Conservation (phyloP, 1,140 invertebrate genomes). For the Danaus plexippus region DNA sequence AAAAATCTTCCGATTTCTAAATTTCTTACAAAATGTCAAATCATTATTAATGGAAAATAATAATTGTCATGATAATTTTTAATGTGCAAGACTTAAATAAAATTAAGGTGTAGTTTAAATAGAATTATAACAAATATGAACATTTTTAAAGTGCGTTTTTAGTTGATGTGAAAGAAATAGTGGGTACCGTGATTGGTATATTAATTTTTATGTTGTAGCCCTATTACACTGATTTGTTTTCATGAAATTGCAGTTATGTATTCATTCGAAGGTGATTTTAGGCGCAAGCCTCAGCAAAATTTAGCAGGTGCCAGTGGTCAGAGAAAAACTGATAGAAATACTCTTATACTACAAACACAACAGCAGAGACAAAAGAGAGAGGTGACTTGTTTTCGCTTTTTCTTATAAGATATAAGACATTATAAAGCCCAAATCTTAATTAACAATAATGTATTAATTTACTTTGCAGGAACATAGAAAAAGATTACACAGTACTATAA, state of each 20-base stretch:
- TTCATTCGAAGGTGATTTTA: conserved; percentile 94
- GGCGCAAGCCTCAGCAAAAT: conserved; percentile 90
- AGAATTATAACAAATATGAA: no score
- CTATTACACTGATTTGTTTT: conserved; percentile 14
- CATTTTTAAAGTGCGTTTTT: no score
- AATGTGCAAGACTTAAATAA: no score
- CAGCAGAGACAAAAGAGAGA: conserved; percentile 89
- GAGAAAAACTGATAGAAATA: conserved; percentile 81
- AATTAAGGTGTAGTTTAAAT: no score
- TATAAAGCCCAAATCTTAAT: conserved; percentile 1
- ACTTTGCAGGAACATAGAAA: conserved; percentile 76
- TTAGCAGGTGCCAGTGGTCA: conserved; percentile 85
- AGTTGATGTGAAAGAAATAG: no score
- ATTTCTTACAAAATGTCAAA: no score
- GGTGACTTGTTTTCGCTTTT: conserved; percentile 57
- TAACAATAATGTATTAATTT: conserved; percentile 2
- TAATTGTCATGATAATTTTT: no score
- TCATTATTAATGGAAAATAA: no score
- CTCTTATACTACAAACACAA: conserved; percentile 84
- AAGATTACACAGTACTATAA: conserved; percentile 78
- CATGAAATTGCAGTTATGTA: conserved; percentile 71
- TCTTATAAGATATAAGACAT: no score
- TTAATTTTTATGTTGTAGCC: no score
- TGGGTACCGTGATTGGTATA: no score
- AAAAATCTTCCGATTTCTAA: no score